These are phyloP conservation scores for Tenthredo amoena DNA, from an alignment of 2,888 invertebrate species.

Conservation along the genomic window DNA sequence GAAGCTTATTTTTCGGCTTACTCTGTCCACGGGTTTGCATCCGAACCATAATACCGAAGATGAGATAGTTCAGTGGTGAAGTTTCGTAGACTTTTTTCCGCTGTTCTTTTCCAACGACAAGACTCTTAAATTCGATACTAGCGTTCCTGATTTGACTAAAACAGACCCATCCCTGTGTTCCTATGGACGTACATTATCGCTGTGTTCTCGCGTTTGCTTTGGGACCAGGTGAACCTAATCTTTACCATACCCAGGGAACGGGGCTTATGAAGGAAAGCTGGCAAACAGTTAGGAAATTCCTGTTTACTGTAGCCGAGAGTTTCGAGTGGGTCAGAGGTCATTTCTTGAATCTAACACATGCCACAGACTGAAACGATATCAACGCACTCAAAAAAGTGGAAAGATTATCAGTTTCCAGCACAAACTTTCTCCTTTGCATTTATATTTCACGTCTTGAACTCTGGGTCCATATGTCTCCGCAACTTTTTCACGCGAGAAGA, in stretches of 20 bases:
- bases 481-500: neutral
- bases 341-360: constrained; percentile 3
- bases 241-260: constrained; percentile 26
- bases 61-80: neutral
- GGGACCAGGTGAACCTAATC: constrained; percentile 43
- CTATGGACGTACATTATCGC: neutral
- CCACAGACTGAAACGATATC: neutral
- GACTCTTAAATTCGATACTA: neutral
- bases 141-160: constrained; percentile 6
- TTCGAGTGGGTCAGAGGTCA: constrained; percentile 27
- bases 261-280: constrained; percentile 27
- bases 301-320: constrained; percentile 6
- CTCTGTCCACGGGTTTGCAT: neutral
- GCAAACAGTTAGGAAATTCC: constrained; percentile 17
- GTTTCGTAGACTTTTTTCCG: neutral
- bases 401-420: neutral
- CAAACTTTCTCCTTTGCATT: neutral
- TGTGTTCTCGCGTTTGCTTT: constrained; percentile 1
- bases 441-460: neutral
- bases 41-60: neutral
- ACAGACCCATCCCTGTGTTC: neutral
- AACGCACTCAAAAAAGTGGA: neutral
- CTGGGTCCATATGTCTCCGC: neutral
- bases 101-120: neutral
- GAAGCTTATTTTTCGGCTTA: neutral